A percentile compares a stretch with the other conserved stretches of the same genome.
phyloP scores from a whole-genome alignment of 2,797 vertebrate genomes.

The Apogon hyalosoma region DNA sequence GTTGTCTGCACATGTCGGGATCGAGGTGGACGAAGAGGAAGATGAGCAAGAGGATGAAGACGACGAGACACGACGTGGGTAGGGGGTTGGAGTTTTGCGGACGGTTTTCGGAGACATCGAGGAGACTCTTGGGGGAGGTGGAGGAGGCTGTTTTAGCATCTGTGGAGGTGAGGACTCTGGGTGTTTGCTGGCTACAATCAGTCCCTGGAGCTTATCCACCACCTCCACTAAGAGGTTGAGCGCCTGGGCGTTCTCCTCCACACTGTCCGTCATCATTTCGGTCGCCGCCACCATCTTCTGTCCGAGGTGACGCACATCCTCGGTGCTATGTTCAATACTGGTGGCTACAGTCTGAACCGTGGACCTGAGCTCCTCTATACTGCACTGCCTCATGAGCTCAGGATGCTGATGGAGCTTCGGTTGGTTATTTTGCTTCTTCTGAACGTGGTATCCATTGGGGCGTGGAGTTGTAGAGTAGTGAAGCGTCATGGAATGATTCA shows the following conservation, averaged over 20 bases:
- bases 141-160: constrained; percentile 15
- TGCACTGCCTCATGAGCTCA: constrained; percentile 49
- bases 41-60: constrained; percentile 51
- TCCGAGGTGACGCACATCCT: constrained; percentile 58
- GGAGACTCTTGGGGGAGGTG: constrained; percentile 51
- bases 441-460: constrained; percentile 14
- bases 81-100: constrained; percentile 33
- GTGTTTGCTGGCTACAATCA: constrained; percentile 61
- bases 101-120: constrained; percentile 43
- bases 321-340: constrained; percentile 47
- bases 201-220: constrained; percentile 79
- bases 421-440: constrained; percentile 23
- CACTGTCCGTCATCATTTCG: constrained; percentile 60
- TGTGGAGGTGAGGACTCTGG: neutral
- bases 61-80: constrained; percentile 5
- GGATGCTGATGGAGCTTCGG: neutral
- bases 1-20: constrained; percentile 34
- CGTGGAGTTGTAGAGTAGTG: neutral
- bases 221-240: constrained; percentile 76
- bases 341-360: constrained; percentile 57
- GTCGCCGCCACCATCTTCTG: constrained; percentile 68
- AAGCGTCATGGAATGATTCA: neutral
- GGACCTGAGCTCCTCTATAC: constrained; percentile 67
- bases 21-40: constrained; percentile 55
- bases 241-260: constrained; percentile 75